phyloP scores from a whole-genome alignment of 2,888 invertebrate genomes.

The Caenorhabditis panamensis region DNA sequence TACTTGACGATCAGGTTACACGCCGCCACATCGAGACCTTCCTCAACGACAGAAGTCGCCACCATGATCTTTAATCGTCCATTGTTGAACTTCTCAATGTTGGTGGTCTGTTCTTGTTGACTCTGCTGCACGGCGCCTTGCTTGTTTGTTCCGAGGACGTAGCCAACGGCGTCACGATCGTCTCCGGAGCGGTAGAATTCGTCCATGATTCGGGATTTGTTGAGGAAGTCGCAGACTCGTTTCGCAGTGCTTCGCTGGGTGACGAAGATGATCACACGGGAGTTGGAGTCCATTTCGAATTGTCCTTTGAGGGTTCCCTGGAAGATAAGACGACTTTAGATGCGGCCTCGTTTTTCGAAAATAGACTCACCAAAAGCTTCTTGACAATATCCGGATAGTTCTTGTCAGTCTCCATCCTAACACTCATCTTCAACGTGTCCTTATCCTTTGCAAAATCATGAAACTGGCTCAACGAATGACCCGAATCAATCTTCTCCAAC shows the following conservation, averaged over 20 bases:
- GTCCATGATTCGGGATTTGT: slow-evolving; percentile 39
- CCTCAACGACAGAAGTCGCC: slow-evolving; percentile 79
- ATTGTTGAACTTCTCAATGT: slow-evolving; percentile 64
- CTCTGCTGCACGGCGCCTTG: slow-evolving; percentile 43
- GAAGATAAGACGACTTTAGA: slow-evolving; percentile 1
- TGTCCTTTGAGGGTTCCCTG: slow-evolving; percentile 39
- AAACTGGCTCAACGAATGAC: slow-evolving; percentile 13
- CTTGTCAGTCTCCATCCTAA: not conserved
- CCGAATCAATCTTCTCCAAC: not conserved
- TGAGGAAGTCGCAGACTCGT: slow-evolving; percentile 58
- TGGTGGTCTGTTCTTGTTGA: slow-evolving; percentile 53
- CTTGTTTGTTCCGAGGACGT: slow-evolving; percentile 54
- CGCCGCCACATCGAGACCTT: slow-evolving; percentile 77
- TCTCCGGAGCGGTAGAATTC: not conserved
- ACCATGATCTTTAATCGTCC: slow-evolving; percentile 72
- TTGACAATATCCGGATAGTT: slow-evolving; percentile 39
- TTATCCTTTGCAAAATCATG: slow-evolving; percentile 11
- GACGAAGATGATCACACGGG: slow-evolving; percentile 67
- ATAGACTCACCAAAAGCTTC: not conserved
- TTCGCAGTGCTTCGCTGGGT: slow-evolving; percentile 63
- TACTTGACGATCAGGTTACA: slow-evolving; percentile 81
- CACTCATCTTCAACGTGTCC: slow-evolving; percentile 5
- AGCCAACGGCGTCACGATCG: slow-evolving; percentile 31
- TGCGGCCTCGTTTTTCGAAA: no score
- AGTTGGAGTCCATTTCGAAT: slow-evolving; percentile 48